These are phyloP conservation scores for Pseudococcus viburni DNA, from an alignment of 2,888 invertebrate species.

Conservation along the genomic window DNA sequence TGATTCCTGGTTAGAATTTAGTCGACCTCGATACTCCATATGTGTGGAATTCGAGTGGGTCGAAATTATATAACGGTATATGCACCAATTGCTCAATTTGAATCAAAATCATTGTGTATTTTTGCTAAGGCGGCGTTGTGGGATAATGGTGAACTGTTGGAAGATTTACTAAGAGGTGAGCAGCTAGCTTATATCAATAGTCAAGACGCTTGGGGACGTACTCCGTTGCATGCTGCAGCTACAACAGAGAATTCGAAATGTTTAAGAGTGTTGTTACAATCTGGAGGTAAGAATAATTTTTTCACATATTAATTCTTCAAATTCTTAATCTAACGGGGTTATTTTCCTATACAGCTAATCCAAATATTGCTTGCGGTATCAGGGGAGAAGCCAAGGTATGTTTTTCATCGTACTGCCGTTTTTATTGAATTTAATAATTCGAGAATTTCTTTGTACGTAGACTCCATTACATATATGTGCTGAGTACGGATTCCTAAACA, in stretches of 20 bases:
- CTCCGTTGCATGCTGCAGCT: constrained; percentile 87
- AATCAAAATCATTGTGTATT: constrained; percentile 16
- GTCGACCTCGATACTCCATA: background rate
- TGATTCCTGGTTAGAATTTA: background rate
- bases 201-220: constrained; percentile 82
- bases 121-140: constrained; percentile 82
- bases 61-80: background rate
- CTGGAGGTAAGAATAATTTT: constrained; percentile 74
- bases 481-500: constrained; percentile 83
- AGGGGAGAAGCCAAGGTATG: constrained; percentile 79
- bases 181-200: constrained; percentile 79
- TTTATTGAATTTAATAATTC: background rate
- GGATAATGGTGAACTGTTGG: constrained; percentile 89
- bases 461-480: constrained; percentile 87
- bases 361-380: constrained; percentile 79
- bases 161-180: constrained; percentile 82
- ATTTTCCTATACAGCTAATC: constrained; percentile 74
- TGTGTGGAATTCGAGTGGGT: background rate
- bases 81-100: constrained; percentile 58
- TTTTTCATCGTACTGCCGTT: too few species aligned
- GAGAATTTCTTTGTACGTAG: constrained; percentile 71
- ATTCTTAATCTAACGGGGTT: background rate
- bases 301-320: background rate
- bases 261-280: constrained; percentile 79
- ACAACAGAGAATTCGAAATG: constrained; percentile 84